Conservation (phyloP, 2,113 vertebrate genomes). For the Eolophus roseicapilla region DNA sequence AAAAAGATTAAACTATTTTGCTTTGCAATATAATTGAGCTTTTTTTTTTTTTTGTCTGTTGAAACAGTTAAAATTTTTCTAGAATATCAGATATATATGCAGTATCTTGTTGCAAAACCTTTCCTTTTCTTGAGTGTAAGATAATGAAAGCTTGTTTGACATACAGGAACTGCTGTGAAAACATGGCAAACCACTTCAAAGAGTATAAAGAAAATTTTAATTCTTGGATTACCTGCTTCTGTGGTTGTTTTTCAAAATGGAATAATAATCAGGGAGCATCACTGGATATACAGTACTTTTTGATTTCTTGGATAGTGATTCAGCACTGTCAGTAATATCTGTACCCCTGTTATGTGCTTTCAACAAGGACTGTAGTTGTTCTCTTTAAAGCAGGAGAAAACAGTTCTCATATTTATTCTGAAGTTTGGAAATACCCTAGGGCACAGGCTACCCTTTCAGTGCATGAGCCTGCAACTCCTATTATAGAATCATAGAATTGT, state of each 20-base stretch:
- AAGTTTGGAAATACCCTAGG: neutral
- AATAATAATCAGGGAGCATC: slow-evolving; percentile 36
- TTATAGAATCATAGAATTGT: neutral
- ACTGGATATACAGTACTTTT: neutral
- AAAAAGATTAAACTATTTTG: slow-evolving; percentile 6
- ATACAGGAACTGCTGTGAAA: slow-evolving; percentile 12
- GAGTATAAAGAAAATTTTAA: slow-evolving; percentile 20
- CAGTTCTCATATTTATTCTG: neutral
- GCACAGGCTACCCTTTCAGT: neutral
- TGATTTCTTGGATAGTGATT: slow-evolving; percentile 28
- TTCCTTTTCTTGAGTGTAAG: neutral
- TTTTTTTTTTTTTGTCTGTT: slow-evolving; percentile 1
- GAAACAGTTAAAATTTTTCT: neutral
- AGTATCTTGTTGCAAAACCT: neutral
- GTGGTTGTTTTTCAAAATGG: slow-evolving; percentile 12
- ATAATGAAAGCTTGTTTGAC: slow-evolving; percentile 21
- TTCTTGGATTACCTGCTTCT: slow-evolving; percentile 35
- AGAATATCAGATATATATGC: neutral
- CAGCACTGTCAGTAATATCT: neutral
- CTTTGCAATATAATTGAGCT: slow-evolving; percentile 14
- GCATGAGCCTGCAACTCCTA: neutral
- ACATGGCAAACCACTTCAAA: slow-evolving; percentile 43
- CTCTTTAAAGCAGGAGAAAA: slow-evolving; percentile 16
- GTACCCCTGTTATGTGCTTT: neutral
- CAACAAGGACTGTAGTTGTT: neutral